Base-by-base conservation (phyloP, 2,888 invertebrate species). In the Linhomoeus sp. region DNA sequence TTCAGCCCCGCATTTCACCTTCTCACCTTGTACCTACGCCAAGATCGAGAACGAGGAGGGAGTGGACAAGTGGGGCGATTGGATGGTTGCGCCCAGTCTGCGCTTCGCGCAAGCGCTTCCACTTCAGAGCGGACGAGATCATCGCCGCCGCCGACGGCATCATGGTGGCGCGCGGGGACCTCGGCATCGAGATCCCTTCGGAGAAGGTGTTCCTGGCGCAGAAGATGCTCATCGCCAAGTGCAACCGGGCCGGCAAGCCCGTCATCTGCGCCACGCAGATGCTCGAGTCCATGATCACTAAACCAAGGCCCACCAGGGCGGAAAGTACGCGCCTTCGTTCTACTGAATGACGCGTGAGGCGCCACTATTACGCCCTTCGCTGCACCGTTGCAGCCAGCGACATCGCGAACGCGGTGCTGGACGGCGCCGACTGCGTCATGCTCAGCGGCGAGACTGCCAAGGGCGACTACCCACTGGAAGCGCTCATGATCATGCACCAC, bases 11-110 rank as follows among this genome's bases (percentile, higher is more conserved):
- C n/a, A n/a, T n/a, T n/a, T n/a, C n/a, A n/a, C n/a, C n/a, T n/a
- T n/a, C n/a, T n/a, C n/a, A n/a, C n/a, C n/a, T n/a, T n/a, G n/a
- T n/a, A n/a, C n/a, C n/a, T n/a, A n/a, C 62, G 83, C 94, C 50
- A 99, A 99, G 71, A 90, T 99, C 60, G 97, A 99, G 71, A 94
- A 94, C 70, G 88, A 92, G 65, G 88, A 92, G 72, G 97, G 92
- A 45, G 81, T 87, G 75, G 75, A 78, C 55, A 86, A 87, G 68
- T 60, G 51, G 50, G 53, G 3, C 7, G 12, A 9, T 29, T 29
- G 5, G n/a, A n/a, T n/a, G n/a, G n/a, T n/a, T n/a, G n/a, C n/a
- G n/a, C n/a, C n/a, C n/a, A n/a, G n/a, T n/a, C n/a, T n/a, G n/a
- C n/a, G n/a, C n/a, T n/a, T n/a, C n/a, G n/a, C n/a, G n/a, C n/a